Evolutionary conservation across 2,113 vertebrate species (phyloP).

Genomic region (Ranitomeya imitator): DNA sequence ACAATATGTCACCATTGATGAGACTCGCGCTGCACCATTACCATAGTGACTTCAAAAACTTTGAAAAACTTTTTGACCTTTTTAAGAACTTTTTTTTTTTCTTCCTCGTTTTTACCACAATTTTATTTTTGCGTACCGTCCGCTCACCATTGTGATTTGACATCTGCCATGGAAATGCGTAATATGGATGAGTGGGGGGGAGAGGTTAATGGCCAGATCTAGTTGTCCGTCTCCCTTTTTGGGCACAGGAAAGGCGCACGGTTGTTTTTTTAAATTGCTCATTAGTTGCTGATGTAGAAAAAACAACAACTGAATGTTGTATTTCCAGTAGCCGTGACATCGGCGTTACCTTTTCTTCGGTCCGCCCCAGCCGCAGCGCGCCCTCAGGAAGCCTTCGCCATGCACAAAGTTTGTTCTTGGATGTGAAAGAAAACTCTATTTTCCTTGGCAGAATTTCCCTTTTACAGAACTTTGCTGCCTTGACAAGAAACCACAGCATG

Average conservation of each 20-base stretch:
- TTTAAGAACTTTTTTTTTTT: not conserved
- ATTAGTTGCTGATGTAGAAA: slow-evolving; percentile 77
- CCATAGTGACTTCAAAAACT: not conserved
- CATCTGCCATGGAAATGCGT: not conserved
- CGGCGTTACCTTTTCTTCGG: slow-evolving; percentile 86
- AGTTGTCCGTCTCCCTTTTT: not conserved
- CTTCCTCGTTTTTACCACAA: not conserved
- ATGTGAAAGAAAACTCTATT: slow-evolving; percentile 88
- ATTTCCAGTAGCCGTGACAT: slow-evolving; percentile 93
- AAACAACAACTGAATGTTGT: slow-evolving; percentile 62
- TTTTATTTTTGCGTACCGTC: not conserved
- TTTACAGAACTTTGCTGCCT: slow-evolving; percentile 92
- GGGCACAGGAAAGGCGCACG: slow-evolving; percentile 67
- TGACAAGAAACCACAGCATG: slow-evolving; percentile 88
- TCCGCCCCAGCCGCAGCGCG: slow-evolving; percentile 88
- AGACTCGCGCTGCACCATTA: too few species aligned
- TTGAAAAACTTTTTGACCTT: not conserved
- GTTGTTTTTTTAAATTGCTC: slow-evolving; percentile 77
- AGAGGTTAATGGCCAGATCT: not conserved
- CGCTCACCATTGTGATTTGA: not conserved
- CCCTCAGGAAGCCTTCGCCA: slow-evolving; percentile 90
- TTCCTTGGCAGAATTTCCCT: slow-evolving; percentile 90
- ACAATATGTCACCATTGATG: too few species aligned
- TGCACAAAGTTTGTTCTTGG: slow-evolving; percentile 86
- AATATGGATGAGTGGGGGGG: not conserved